phyloP scores from a whole-genome alignment of 2,888 invertebrate genomes.

The Agonum fuliginosum region DNA sequence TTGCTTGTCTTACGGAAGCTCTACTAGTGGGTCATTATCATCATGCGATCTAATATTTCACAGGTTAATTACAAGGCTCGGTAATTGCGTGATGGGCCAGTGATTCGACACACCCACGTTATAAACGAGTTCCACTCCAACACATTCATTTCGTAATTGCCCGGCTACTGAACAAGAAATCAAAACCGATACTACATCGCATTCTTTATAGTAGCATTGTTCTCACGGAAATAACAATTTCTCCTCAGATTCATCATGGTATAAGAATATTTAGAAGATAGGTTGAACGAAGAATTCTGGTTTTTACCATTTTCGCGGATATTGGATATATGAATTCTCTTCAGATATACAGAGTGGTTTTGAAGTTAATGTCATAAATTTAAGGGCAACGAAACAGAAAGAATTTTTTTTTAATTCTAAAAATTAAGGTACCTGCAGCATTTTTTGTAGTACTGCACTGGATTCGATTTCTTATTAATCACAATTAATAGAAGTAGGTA shows the following conservation, averaged over 20 bases:
- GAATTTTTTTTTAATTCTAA: too few relatives aligned
- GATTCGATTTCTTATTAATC: too few relatives aligned
- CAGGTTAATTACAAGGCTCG: constrained; percentile 46
- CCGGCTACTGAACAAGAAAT: not conserved
- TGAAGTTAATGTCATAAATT: too few relatives aligned
- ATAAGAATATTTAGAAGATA: not conserved
- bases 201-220: not conserved
- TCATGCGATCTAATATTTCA: constrained; percentile 50
- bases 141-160: constrained; percentile 10
- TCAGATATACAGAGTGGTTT: too few relatives aligned
- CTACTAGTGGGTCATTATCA: constrained; percentile 19
- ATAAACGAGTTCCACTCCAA: constrained; percentile 25
- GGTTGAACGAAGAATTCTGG: too few relatives aligned
- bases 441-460: too few relatives aligned
- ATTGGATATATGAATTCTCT: too few relatives aligned
- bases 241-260: too few relatives aligned
- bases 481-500: too few relatives aligned
- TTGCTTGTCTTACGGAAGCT: constrained; percentile 14
- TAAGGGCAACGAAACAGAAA: too few relatives aligned
- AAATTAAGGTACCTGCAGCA: too few relatives aligned
- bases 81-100: constrained; percentile 40
- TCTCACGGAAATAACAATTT: not conserved
- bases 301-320: too few relatives aligned
- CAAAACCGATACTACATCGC: not conserved
- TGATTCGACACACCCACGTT: constrained; percentile 43